These are phyloP conservation scores for Nyctibius bracteatus DNA, from an alignment of 2,113 vertebrate species.

Conservation along the genomic window DNA sequence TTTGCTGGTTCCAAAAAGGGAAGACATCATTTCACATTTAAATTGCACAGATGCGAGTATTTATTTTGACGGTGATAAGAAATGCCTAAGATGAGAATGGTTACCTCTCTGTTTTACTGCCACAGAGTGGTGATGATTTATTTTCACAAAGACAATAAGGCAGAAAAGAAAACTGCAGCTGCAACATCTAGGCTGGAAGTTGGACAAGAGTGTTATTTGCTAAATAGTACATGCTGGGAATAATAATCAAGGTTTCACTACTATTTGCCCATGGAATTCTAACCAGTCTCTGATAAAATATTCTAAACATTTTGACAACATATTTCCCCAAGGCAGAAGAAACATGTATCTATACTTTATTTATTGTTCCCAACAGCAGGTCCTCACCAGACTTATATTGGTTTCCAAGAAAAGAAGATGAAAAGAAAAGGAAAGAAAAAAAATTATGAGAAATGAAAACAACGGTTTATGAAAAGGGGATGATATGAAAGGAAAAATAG, in stretches of 20 bases:
- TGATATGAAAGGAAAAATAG: neutral
- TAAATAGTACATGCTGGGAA: constrained; percentile 42
- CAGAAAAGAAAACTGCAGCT: constrained; percentile 47
- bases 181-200: constrained; percentile 34
- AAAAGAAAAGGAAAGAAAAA: neutral
- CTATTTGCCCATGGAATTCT: neutral
- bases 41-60: constrained; percentile 20
- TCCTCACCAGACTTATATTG: neutral
- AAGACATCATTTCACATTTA: constrained; percentile 9
- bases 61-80: constrained; percentile 48
- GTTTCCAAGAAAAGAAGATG: neutral
- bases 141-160: constrained; percentile 31
- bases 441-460: neutral
- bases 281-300: neutral
- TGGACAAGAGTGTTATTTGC: constrained; percentile 10
- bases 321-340: neutral
- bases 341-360: neutral
- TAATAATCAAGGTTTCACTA: constrained; percentile 24
- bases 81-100: neutral
- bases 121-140: constrained; percentile 22
- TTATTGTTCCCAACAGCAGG: neutral
- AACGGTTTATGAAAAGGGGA: neutral
- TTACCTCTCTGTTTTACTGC: constrained; percentile 30
- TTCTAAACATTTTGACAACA: neutral
- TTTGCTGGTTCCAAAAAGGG: neutral